Conservation (phyloP, 2,888 invertebrate genomes). For the Zygothrica quintamaculata region DNA sequence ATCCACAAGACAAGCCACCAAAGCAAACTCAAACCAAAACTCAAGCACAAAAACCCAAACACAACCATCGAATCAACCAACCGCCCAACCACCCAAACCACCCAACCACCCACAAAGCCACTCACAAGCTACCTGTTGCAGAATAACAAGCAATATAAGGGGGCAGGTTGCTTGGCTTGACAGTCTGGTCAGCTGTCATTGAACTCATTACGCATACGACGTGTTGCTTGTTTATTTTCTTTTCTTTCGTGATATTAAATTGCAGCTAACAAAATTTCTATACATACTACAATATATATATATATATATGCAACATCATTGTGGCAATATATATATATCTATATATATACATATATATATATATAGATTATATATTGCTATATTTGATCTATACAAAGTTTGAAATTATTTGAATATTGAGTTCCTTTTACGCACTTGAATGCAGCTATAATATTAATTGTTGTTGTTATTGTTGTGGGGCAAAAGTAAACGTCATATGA, state of each 20-base stretch:
- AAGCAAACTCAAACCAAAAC: constrained; percentile 1
- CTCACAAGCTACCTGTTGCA: constrained; percentile 47
- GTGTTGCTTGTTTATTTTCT: constrained; percentile 6
- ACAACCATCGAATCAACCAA: not conserved
- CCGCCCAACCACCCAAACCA: constrained; percentile 2
- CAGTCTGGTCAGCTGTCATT: constrained; percentile 28
- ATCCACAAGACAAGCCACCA: constrained; percentile 40
- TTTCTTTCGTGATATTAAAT: not conserved
- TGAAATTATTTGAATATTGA: not conserved
- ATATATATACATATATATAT: too few relatives aligned
- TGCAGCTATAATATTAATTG: constrained; percentile 5
- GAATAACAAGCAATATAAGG: constrained; percentile 18
- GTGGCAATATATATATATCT: too few relatives aligned
- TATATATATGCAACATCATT: too few relatives aligned
- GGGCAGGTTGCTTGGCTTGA: not conserved
- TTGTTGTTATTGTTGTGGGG: too few relatives aligned
- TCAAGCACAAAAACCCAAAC: not conserved
- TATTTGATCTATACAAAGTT: too few relatives aligned
- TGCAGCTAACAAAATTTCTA: too few relatives aligned
- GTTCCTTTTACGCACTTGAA: not conserved
- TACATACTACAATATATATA: too few relatives aligned
- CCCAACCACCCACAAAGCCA: constrained; percentile 1
- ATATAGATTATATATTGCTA: too few relatives aligned
- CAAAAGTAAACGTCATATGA: constrained; percentile 17
- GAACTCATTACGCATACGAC: constrained; percentile 38